These are phyloP conservation scores for Pseudanteris insignis DNA, from an alignment of 2,888 invertebrate genomes.

Conservation along the genomic window DNA sequence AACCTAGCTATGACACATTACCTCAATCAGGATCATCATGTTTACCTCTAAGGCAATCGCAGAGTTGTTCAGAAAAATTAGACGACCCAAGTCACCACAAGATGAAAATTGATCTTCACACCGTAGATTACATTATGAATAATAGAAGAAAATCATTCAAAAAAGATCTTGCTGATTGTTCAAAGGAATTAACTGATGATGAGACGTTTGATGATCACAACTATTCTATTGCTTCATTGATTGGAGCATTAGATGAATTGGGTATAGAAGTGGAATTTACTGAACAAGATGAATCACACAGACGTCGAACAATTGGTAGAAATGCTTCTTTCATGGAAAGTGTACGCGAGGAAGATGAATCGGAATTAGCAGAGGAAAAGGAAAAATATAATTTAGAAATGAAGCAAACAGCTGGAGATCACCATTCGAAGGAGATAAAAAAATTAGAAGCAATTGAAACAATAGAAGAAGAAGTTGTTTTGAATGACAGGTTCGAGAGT, in stretches of 20 bases:
- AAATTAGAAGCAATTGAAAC: conserved; percentile 1
- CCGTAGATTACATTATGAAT: conserved; percentile 25
- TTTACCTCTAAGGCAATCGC: not conserved
- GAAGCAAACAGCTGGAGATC: not conserved
- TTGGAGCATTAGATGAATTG: conserved; percentile 26
- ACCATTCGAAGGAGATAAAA: conserved; percentile 5
- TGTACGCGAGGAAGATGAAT: conserved; percentile 17
- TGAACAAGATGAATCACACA: conserved; percentile 9
- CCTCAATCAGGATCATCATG: conserved; percentile 10
- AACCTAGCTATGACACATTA: conserved; percentile 3
- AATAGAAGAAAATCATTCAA: conserved; percentile 8
- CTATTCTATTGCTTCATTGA: conserved; percentile 13
- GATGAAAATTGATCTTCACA: conserved; percentile 29
- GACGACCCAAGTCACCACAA: conserved; percentile 7
- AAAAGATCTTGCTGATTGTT: conserved; percentile 1
- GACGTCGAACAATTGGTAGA: conserved; percentile 21
- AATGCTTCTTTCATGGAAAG: conserved; percentile 19
- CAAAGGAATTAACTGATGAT: conserved; percentile 7
- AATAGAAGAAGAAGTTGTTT: not conserved
- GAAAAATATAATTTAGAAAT: not conserved
- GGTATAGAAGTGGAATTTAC: conserved; percentile 32
- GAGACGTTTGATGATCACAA: conserved; percentile 10
- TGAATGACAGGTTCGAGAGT: not conserved
- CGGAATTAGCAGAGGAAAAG: conserved; percentile 1
- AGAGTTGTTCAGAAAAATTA: not conserved